Base-by-base conservation (phyloP, 2,888 invertebrate species). In the Thysanoteuthis rhombus region DNA sequence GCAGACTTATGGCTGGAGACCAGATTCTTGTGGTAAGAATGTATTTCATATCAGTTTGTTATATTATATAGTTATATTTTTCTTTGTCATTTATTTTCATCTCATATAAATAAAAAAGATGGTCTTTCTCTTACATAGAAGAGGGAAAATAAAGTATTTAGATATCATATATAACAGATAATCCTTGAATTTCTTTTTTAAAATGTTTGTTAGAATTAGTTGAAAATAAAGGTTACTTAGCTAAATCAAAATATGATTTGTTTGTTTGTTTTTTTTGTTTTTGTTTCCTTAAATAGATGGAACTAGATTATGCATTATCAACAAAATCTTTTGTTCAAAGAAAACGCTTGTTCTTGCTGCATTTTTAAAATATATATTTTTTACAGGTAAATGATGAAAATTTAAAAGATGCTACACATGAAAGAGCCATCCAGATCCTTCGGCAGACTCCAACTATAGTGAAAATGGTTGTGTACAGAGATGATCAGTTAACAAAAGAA, bases 1-100 rank as follows among this genome's bases (percentile, higher is more conserved):
- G 98, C 0, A 98, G 99, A 92, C 97, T 99, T 90, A 98, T 98
- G 97, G 98, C 98, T 0, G 99, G 99, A 38, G 99, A 99, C 97
- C 99, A 99, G 97, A 98, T 99, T 96, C 97, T 99, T 92, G 99
- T 99, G 96, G 97, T 97, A 94, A 94, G 94, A 90, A 19, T 89
- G 58, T 16, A 32, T 91, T 42, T 91, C 16, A 42, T 91, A 75
- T 32, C n/a, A 8, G 58, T 58, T n/a, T 58, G 10, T 75, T 75
- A n/a, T 8, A 12, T 32, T 32, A 75, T 16, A 19, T 16, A 47
- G 47, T 47, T 47, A 19, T 47, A 22, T 47, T 47, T 47, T 47
- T 47, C 22, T 47, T 47, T 47, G 1, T 42, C 12, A 12, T 5
- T 42, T 42, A 12, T 47, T 19, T 47, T 42, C 8, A 3, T 42